A percentile compares a stretch with the other conserved stretches of the same genome.
These are phyloP conservation scores for Volucella bombylans DNA, from an alignment of 2,888 invertebrate species.

Conservation along the genomic window DNA sequence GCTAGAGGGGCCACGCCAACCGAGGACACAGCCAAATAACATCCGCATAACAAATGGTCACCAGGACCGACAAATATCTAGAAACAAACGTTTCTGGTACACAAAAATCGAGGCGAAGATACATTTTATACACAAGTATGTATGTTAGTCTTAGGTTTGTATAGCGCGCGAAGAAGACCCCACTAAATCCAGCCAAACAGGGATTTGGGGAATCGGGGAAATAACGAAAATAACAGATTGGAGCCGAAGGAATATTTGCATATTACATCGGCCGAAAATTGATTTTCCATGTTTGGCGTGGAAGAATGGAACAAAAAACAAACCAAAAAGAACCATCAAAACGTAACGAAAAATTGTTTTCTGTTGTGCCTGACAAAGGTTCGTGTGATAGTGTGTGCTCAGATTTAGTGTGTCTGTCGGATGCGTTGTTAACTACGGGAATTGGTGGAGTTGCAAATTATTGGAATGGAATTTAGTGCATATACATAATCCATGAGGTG, in stretches of 20 bases:
- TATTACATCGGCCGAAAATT: conserved; percentile 73
- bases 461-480: conserved; percentile 65
- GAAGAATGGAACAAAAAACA: conserved; percentile 26
- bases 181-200: conserved; percentile 11
- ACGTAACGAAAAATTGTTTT: conserved; percentile 8
- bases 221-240: conserved; percentile 57
- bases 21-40: conserved; percentile 46
- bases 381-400: neutral
- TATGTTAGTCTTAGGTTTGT: neutral
- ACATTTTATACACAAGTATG: conserved; percentile 3
- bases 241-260: conserved; percentile 67
- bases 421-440: conserved; percentile 66
- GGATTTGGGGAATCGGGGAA: conserved; percentile 21
- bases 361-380: neutral
- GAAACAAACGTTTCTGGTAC: conserved; percentile 46
- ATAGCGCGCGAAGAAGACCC: conserved; percentile 28
- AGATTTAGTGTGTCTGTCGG: conserved; percentile 37
- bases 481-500: conserved; percentile 67
- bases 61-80: conserved; percentile 20
- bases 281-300: conserved; percentile 72
- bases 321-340: conserved; percentile 17
- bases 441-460: conserved; percentile 70
- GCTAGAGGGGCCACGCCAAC: conserved; percentile 18
- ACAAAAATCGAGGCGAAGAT: conserved; percentile 33
- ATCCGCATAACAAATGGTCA: conserved; percentile 59